Evolutionary conservation across 2,113 vertebrate genomes (phyloP).

Genomic region (Lamprologus tigripictilis): DNA sequence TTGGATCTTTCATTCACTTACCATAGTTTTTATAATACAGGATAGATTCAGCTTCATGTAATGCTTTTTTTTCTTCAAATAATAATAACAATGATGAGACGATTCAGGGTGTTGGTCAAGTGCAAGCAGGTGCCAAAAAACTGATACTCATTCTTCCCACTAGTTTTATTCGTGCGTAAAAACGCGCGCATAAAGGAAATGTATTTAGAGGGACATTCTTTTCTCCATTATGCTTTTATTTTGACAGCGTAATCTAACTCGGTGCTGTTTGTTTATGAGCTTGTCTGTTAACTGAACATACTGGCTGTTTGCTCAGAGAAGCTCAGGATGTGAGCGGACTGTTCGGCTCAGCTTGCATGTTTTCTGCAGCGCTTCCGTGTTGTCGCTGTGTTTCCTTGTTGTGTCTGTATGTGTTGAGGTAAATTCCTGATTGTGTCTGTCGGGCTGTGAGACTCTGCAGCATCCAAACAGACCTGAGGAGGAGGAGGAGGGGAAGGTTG

Average conservation of each 20-base stretch:
- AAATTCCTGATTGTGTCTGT: background rate
- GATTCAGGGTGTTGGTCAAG: background rate
- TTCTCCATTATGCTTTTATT: background rate
- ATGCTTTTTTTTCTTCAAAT: background rate
- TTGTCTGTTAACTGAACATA: background rate
- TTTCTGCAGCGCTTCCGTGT: background rate
- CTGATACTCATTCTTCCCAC: background rate
- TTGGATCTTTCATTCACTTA: background rate
- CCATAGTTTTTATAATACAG: background rate
- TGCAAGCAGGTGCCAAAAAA: background rate
- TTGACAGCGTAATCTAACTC: background rate
- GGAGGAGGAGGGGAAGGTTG: background rate
- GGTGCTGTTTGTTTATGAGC: background rate
- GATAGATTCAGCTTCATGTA: background rate
- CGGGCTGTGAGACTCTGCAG: background rate
- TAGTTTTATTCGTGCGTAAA: background rate
- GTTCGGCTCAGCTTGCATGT: background rate
- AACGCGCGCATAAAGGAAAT: background rate
- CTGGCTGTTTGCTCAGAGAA: background rate
- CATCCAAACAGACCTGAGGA: background rate
- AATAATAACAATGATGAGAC: background rate
- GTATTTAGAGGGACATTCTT: background rate
- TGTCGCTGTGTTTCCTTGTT: background rate
- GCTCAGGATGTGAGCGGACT: background rate
- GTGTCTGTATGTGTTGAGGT: background rate